Conservation (phyloP, 2,113 vertebrate genomes). For the Amazona guildingii region DNA sequence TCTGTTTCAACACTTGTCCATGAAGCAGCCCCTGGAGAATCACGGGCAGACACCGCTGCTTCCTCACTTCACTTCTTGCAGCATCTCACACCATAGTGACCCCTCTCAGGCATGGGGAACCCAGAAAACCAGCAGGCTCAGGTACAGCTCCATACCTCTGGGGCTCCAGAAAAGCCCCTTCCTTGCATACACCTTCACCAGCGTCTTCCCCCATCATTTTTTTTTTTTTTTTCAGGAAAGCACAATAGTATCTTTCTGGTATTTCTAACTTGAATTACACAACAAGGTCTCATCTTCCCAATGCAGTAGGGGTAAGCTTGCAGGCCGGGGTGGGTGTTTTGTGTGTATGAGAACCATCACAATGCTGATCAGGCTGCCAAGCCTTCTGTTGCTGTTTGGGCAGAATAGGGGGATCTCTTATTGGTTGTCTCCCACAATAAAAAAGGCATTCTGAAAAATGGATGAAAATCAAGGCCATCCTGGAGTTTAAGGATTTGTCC, state of each 20-base stretch:
- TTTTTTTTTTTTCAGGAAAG: background rate
- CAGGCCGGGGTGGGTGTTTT: background rate
- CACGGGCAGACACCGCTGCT: background rate
- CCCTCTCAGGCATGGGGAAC: background rate
- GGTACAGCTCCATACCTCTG: rapidly evolving
- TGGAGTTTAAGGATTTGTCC: background rate
- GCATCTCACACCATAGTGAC: rapidly evolving
- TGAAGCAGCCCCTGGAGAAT: background rate
- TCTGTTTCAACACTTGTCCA: background rate
- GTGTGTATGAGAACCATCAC: rapidly evolving
- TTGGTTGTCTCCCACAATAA: background rate
- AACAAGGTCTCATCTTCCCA: rapidly evolving
- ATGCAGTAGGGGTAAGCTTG: rapidly evolving
- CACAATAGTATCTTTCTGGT: rapidly evolving
- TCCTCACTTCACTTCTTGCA: background rate
- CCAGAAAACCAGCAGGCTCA: background rate
- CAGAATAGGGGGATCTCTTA: background rate
- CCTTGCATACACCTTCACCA: rapidly evolving
- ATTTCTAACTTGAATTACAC: background rate
- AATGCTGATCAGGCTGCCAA: background rate
- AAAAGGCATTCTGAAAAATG: background rate
- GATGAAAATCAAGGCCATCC: background rate
- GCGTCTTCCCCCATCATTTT: rapidly evolving
- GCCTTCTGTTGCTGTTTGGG: background rate
- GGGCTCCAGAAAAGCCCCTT: background rate